Base-by-base conservation (phyloP, 2,797 vertebrate genomes). In the Sebastes matsubarae region DNA sequence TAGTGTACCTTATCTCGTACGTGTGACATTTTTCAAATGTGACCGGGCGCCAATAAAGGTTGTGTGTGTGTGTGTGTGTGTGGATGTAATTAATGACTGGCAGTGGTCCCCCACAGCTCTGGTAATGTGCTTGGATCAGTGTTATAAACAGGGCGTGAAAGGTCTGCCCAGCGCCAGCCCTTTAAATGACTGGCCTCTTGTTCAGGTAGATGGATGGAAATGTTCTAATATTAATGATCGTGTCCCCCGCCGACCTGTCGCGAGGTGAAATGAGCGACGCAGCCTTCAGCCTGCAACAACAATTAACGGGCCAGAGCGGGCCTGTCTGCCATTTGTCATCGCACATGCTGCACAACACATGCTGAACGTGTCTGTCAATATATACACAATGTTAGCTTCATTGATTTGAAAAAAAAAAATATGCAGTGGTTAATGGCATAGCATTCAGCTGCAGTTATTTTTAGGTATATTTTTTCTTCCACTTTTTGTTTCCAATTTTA, bases 231-330 rank as follows among this genome's bases (percentile, higher is more conserved):
- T 95, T 94, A 95, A 95, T 93, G 94, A 93, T 93, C 89, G 82
- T 79, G 89, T 94, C 88, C 81, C 89, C 87, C 54, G 73, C 81
- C 83, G 82, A 91, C 91, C 94, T 93, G 93, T 94, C 90, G 72
- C 20, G 82, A 88, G 91, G 93, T 91, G 88, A 92, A 93, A 94
- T 93, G 89, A 96, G 89, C 93, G 93, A 90, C 86, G 82, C 89
- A 92, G 90, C 86, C 93, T 92, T 94, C 94, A 92, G 93, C 92
- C 93, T 93, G 93, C 93, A 96, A 95, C 92, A 92, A 94, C 94
- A 95, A 93, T 96, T 96, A 96, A 94, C 80, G 42, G 79, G 78
- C 71, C 81, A 68, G 60, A 88, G 64, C 73, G 59, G 3, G 77
- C 82, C 94, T 75, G 80, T 82, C 73, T 85, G 80, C 88, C 81